A percentile compares a stretch with the other conserved stretches of the same genome.
These are phyloP conservation scores for Cavia aperea DNA, from an alignment of 2,113 vertebrate species.

Conservation along the genomic window DNA sequence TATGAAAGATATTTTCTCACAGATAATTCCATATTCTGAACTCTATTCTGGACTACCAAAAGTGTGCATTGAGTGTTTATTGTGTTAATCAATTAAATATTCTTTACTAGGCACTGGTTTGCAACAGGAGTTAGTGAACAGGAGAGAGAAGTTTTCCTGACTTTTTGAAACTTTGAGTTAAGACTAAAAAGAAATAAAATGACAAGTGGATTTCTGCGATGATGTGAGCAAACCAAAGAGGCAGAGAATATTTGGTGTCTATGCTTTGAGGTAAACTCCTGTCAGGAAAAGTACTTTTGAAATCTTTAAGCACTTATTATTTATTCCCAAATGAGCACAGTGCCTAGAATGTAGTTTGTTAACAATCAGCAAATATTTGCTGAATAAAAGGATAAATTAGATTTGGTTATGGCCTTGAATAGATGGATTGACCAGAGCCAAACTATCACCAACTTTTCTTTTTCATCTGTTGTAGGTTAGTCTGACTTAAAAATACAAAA, in stretches of 20 bases:
- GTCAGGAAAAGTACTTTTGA: not conserved
- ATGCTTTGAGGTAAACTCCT: not conserved
- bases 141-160: not conserved
- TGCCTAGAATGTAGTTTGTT: not conserved
- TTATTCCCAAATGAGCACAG: not conserved
- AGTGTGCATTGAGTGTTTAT: not conserved
- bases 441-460: not conserved
- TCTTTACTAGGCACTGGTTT: not conserved
- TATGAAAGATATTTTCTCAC: conserved; percentile 27
- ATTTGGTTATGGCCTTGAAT: not conserved
- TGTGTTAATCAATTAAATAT: not conserved
- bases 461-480: not conserved
- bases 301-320: not conserved
- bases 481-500: not conserved
- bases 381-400: conserved; percentile 1
- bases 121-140: not conserved
- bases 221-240: not conserved
- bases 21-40: not conserved
- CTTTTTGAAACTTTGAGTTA: not conserved
- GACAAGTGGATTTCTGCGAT: not conserved
- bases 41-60: conserved; percentile 20
- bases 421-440: not conserved
- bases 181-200: conserved; percentile 6
- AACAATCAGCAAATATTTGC: not conserved
- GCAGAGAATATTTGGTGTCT: not conserved